Base-by-base conservation (phyloP, 2,797 vertebrate genomes). In the Oceanodroma leucorhoa region DNA sequence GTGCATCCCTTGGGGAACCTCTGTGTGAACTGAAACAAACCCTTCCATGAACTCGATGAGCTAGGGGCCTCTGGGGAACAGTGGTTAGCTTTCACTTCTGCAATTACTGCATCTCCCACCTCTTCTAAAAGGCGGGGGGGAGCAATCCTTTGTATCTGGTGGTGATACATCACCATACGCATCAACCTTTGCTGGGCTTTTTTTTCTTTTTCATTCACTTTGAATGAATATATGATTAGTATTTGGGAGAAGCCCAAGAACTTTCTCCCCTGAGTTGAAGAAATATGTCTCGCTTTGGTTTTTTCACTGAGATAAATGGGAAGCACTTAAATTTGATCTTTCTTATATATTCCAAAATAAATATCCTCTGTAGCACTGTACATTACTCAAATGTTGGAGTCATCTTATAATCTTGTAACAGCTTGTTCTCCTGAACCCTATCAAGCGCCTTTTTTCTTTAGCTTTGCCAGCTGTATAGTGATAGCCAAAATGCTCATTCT, bases 11-110 rank as follows among this genome's bases (percentile, higher is more conserved):
- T 69, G 41, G 62, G 57, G 23, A n/a, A 18, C 6, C 5, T 41
- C 54, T 46, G 3, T 57, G 40, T 79, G 64, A 93, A 10, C 32
- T 62, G 0, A 66, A 71, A 9, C 32, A 85, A 38, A 24, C 19
- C 3, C 18, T 14, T 32, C 15, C 0, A 3, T 67, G 60, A 71
- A n/a, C 30, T 30, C 1, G 2, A 9, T 45, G 17, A 72, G 1
- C 6, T 26, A 1, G 21, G 3, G 53, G 4, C n/a, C 50, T 21
- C 26, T 34, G 65, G 13, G 38, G 41, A 83, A 6, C 13, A 6
- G 57, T 14, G 30, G 3, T 55, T 18, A 54, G 38, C 51, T 76
- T 90, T 86, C 67, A 70, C 11, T 82, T 76, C n/a, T 75, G 77
- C 45, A 23, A 10, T 77, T 72, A 41, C 26, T 71, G 7, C 21